Conservation (phyloP, 2,113 vertebrate genomes). For the Oreochromis niloticus region DNA sequence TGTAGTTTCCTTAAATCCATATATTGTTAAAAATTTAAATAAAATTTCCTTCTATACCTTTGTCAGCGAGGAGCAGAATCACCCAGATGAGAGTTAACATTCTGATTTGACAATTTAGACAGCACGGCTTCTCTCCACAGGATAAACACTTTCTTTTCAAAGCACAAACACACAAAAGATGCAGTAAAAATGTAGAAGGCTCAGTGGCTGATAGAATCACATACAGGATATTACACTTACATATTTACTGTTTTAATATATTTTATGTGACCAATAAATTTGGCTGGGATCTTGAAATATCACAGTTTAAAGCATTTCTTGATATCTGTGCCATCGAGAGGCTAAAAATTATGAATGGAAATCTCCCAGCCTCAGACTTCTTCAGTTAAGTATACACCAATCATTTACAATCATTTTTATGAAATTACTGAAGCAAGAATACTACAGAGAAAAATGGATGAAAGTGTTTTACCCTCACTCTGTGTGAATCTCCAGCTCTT, state of each 20-base stretch:
- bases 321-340: background rate
- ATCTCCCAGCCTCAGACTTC: background rate
- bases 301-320: background rate
- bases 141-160: background rate
- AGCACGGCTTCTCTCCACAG: background rate
- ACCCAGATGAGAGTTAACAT: background rate
- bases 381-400: background rate
- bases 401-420: background rate
- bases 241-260: background rate
- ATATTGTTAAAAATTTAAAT: background rate
- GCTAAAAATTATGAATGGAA: accelerated
- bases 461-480: background rate
- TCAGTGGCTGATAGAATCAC: background rate
- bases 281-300: background rate
- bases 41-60: background rate
- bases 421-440: background rate
- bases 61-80: background rate
- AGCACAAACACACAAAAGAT: background rate
- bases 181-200: background rate
- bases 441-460: background rate
- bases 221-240: background rate
- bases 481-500: background rate
- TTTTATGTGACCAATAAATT: background rate
- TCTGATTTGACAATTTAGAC: background rate
- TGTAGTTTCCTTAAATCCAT: background rate